Evolutionary conservation across 2,113 vertebrate genomes (phyloP).

Genomic region (Trochalopteron elliotii): DNA sequence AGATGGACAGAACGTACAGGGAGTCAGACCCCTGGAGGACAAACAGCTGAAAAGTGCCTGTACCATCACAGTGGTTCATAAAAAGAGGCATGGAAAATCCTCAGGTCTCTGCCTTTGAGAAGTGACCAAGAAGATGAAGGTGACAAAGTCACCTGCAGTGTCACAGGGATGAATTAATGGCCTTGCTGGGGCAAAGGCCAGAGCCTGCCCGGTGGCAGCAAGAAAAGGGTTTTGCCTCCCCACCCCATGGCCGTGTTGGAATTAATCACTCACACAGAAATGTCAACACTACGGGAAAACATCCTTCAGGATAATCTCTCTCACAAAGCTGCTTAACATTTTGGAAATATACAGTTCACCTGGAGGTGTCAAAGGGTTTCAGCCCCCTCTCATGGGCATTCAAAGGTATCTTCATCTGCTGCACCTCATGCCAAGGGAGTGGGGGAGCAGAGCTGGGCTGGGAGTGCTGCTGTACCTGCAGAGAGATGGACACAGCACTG

Average conservation of each 20-base stretch:
- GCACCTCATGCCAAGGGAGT: accelerated
- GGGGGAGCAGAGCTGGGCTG: not conserved
- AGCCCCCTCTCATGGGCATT: not conserved
- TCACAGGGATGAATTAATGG: not conserved
- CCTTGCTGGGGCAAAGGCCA: not conserved
- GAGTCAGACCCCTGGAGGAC: not conserved
- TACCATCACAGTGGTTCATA: not conserved
- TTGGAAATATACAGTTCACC: not conserved
- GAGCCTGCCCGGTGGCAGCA: accelerated
- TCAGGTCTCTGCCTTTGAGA: not conserved
- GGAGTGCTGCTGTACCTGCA: accelerated
- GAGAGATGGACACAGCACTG: not conserved
- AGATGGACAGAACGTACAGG: not conserved
- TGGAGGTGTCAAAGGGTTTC: not conserved
- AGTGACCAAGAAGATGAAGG: not conserved
- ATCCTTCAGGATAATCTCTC: constrained; percentile 44
- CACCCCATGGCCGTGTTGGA: not conserved
- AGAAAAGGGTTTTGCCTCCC: not conserved
- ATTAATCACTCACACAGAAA: constrained; percentile 29
- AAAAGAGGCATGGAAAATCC: not conserved
- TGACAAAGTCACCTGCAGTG: not conserved
- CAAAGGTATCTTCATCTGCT: not conserved
- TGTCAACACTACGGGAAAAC: not conserved
- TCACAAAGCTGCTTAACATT: constrained; percentile 46
- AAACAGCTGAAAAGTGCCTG: not conserved